Percentiles rank a stretch among this genome's conserved stretches.
Evolutionary conservation across 1,140 invertebrate genomes (phyloP).

Genomic region (Caligus rogercresseyi): DNA sequence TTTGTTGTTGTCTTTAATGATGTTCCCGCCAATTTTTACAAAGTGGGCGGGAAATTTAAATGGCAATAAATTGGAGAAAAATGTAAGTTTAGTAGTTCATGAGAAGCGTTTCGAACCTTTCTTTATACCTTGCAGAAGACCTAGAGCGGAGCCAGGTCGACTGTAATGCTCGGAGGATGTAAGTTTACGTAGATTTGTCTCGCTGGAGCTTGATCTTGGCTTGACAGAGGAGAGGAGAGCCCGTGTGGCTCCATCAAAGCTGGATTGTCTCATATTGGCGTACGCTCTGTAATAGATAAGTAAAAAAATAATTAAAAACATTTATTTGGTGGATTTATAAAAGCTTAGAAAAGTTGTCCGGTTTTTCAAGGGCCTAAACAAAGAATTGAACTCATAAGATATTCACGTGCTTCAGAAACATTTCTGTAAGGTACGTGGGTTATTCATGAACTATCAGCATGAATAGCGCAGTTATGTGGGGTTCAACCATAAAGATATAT

Average conservation of each 20-base stretch:
- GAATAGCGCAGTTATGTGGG: too few relatives aligned
- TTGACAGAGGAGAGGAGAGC: background rate
- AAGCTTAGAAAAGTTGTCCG: too few relatives aligned
- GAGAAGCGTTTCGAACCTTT: background rate
- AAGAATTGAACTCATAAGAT: too few relatives aligned
- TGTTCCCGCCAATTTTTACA: too few relatives aligned
- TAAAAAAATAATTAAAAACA: background rate
- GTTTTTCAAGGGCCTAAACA: too few relatives aligned
- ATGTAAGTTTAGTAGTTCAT: background rate
- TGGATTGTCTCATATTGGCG: slow-evolving; percentile 17
- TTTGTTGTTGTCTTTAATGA: too few relatives aligned
- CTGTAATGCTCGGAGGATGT: background rate
- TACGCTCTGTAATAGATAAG: slow-evolving; percentile 8
- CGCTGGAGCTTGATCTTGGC: slow-evolving; percentile 17
- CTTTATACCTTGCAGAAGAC: slow-evolving; percentile 18
- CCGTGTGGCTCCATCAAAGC: slow-evolving; percentile 11
- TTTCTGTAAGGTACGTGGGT: too few relatives aligned
- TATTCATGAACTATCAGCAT: too few relatives aligned
- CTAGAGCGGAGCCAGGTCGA: slow-evolving; percentile 17
- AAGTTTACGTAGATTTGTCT: slow-evolving; percentile 19
- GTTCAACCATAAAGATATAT: too few relatives aligned
- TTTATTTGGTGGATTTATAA: background rate
- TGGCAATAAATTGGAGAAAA: too few relatives aligned
- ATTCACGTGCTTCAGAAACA: too few relatives aligned
- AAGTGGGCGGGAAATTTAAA: too few relatives aligned